phyloP scores from a whole-genome alignment of 1,140 invertebrate genomes.

The Potamilus streckersoni region DNA sequence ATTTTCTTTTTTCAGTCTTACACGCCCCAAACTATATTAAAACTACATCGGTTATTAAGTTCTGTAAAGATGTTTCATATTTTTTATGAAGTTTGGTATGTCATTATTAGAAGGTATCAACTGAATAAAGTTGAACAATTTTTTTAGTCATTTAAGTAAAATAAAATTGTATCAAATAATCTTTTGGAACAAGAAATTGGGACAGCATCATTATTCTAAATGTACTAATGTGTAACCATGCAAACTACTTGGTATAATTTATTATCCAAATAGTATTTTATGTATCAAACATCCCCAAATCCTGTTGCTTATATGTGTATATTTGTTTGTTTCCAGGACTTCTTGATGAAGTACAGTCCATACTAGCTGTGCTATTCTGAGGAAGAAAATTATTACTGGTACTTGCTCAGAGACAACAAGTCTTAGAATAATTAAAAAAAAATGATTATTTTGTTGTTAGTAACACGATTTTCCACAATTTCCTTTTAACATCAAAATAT shows the following conservation, averaged over 20 bases:
- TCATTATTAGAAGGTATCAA: no score
- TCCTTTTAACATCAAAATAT: no score
- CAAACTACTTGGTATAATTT: neutral
- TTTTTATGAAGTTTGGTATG: no score
- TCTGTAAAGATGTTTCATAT: no score
- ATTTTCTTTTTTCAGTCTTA: no score
- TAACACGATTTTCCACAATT: no score
- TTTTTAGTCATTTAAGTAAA: neutral
- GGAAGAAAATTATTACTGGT: no score
- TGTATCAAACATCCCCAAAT: neutral
- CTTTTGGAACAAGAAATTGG: neutral
- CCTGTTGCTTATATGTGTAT: neutral
- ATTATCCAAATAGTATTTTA: neutral
- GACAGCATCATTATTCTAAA: neutral
- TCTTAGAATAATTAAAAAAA: no score
- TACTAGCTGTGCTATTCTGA: conserved; percentile 7
- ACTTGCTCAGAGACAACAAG: no score
- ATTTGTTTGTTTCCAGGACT: conserved; percentile 33
- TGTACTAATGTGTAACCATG: neutral
- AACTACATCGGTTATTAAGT: no score
- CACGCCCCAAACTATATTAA: no score
- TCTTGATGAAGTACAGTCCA: conserved; percentile 41
- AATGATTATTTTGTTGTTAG: no score
- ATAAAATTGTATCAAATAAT: neutral
- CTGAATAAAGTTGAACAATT: neutral